These are phyloP conservation scores for Pyrrhura leucotis DNA, from an alignment of 2,797 vertebrate species.

Conservation along the genomic window DNA sequence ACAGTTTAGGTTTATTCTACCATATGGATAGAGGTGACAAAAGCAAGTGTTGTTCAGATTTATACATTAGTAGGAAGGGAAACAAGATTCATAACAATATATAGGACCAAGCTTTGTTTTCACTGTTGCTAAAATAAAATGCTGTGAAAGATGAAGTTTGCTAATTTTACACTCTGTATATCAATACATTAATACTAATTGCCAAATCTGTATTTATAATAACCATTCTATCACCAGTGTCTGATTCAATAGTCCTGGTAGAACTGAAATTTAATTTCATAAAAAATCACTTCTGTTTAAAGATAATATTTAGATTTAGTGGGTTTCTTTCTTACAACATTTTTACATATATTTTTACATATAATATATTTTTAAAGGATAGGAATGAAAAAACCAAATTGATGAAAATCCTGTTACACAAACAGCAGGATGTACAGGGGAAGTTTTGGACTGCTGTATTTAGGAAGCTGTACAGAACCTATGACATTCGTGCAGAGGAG, in stretches of 20 bases:
- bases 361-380: neutral
- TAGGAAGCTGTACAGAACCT: neutral
- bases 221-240: neutral
- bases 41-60: neutral
- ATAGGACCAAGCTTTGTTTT: neutral
- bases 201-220: neutral
- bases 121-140: neutral
- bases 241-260: neutral
- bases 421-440: neutral
- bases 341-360: neutral
- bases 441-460: constrained; percentile 11
- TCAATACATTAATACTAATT: neutral
- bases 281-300: neutral
- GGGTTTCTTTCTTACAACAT: neutral
- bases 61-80: neutral
- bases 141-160: neutral
- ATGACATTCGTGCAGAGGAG: neutral
- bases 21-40: neutral
- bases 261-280: neutral
- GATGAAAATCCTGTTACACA: neutral
- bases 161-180: neutral
- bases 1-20: neutral
- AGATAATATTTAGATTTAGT: neutral
- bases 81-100: neutral
- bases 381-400: neutral